A percentile compares a stretch with the other conserved stretches of the same genome.
These are phyloP conservation scores for Monopterus albus DNA, from an alignment of 2,113 vertebrate genomes.

Conservation along the genomic window DNA sequence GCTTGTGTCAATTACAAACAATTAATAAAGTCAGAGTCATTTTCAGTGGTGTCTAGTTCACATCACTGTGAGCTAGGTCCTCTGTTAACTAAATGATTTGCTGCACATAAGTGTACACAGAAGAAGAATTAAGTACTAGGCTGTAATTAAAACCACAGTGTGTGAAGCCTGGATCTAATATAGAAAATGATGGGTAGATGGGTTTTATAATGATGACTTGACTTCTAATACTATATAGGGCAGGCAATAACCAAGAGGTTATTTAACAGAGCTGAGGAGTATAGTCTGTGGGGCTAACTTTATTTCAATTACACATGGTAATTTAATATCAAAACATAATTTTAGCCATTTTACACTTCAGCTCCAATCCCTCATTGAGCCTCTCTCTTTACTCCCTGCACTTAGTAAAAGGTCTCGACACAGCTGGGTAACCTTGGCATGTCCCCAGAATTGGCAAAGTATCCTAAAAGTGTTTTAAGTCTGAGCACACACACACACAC, in stretches of 20 bases:
- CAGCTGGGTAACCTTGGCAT: conserved; percentile 30
- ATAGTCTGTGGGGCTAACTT: conserved; percentile 17
- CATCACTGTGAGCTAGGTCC: conserved; percentile 13
- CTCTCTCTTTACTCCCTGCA: not conserved
- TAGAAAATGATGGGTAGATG: conserved; percentile 33
- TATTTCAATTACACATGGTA: conserved; percentile 56
- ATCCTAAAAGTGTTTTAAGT: conserved; percentile 21
- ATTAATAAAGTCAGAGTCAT: conserved; percentile 12
- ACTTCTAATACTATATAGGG: conserved; percentile 31
- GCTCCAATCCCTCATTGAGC: conserved; percentile 14
- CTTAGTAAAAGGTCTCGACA: conserved; percentile 19
- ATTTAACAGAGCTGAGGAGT: conserved; percentile 18
- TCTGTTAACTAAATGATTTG: conserved; percentile 23
- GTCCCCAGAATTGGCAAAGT: conserved; percentile 26
- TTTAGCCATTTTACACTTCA: conserved; percentile 54
- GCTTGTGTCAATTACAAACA: conserved; percentile 16
- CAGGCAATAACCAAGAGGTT: conserved; percentile 39
- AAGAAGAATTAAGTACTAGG: conserved; percentile 17
- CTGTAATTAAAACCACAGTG: conserved; percentile 38
- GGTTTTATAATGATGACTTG: conserved; percentile 28
- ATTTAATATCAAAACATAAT: conserved; percentile 64
- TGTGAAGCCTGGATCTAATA: conserved; percentile 29
- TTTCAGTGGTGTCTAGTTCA: not conserved
- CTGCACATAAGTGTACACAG: conserved; percentile 2
- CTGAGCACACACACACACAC: not conserved